These are phyloP conservation scores for Platycercus adscitus DNA, from an alignment of 2,113 vertebrate genomes.

Conservation along the genomic window DNA sequence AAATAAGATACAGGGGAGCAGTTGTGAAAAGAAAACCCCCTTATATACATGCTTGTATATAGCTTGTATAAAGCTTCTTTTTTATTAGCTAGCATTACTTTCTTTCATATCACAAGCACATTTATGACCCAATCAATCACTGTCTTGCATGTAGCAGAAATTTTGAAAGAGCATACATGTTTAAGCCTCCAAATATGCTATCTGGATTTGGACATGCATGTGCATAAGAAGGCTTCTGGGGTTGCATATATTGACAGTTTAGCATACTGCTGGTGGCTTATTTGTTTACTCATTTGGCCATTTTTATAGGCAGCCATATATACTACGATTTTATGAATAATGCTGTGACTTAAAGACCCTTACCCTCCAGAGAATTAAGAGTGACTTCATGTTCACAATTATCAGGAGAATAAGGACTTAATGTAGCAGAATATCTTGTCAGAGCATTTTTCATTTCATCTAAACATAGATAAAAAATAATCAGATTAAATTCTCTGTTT, in stretches of 20 bases:
- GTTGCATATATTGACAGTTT: not conserved
- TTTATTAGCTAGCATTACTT: not conserved
- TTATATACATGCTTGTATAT: no score
- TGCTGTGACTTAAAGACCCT: not conserved
- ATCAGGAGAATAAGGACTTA: not conserved
- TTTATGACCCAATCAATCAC: not conserved
- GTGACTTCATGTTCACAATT: not conserved
- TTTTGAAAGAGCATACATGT: not conserved
- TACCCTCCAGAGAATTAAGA: not conserved
- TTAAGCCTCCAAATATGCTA: not conserved
- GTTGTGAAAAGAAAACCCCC: not conserved
- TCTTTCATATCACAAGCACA: not conserved
- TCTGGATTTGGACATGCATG: not conserved
- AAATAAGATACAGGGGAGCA: not conserved
- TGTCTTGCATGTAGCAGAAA: not conserved
- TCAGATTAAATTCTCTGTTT: not conserved
- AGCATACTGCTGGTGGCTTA: not conserved
- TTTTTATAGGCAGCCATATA: not conserved
- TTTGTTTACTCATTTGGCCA: not conserved
- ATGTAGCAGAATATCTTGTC: not conserved
- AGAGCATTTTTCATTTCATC: not conserved
- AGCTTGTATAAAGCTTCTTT: no score
- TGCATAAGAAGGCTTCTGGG: not conserved
- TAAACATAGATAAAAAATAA: not conserved
- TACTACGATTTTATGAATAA: not conserved